Evolutionary conservation across 1,140 invertebrate genomes (phyloP), one percentile per base, ranked within the genome.

Genomic region (Leptinotarsa undecemlineata): DNA sequence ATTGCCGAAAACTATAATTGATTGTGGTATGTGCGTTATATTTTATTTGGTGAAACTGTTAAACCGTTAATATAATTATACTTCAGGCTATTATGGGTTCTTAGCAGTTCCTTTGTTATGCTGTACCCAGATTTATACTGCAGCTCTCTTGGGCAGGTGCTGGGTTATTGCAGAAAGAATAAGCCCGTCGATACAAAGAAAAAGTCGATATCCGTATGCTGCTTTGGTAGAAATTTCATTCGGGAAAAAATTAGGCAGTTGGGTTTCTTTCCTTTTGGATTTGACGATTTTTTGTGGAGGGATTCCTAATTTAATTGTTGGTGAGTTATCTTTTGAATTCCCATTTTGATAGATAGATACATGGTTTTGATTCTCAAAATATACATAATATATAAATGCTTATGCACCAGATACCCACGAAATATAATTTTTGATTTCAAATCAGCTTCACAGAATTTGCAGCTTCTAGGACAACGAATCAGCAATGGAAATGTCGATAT

Each of bases 301-400:
- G 23, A 90, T 95, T 79, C 93, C 93, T 15, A 94, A 93, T 83
- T 87, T 95, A 64, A 87, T 94, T 73, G 90, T 94, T 76, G 91
- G 91, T 92, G 86, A 86, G 87, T 67, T 4, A 72, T 8, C 33
- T 42, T n/a, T 61, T n/a, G 5, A 61, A 19, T 61, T 61, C 5
- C 13, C 60, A 61, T 61, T 61, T 61, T 20, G 20, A 20, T n/a
- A 13, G 20, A 11, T 19, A 61, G 20, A 61, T 4, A 19, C 11
- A 61, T 19, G 17, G 11, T 61, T 61, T n/a, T 61, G 17, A 15
- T 61, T 61, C 8, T 8, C 33, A 42, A 11, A 42, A 42, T 42
- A 42, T 42, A 42, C 8, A 42, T 33, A 8, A 33, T 6, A 33
- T 23, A 11, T 11, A 42, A 11, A 42, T 42, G 33, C 33, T 42